Evolutionary conservation across 2,113 vertebrate species (phyloP).

Genomic region (Isurus oxyrinchus): DNA sequence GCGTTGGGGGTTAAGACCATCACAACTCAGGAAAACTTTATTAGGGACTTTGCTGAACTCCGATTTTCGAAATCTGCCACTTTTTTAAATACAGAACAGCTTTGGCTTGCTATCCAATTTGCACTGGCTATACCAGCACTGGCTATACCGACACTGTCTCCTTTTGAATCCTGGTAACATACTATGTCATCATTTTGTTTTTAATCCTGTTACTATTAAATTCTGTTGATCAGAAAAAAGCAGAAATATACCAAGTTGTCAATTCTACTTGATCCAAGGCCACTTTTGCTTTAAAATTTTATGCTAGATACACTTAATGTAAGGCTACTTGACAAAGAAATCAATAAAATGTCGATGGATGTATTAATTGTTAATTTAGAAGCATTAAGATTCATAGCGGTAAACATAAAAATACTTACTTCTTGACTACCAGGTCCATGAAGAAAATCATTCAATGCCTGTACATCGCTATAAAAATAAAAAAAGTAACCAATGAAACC

Average conservation of each 20-base stretch:
- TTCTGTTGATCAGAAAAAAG: not conserved
- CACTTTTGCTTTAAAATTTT: not conserved
- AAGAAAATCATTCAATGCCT: slow-evolving; percentile 92
- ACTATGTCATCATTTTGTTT: not conserved
- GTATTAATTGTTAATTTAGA: not conserved
- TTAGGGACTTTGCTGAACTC: not conserved
- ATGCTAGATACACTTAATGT: not conserved
- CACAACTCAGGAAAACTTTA: not conserved
- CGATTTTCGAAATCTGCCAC: not conserved
- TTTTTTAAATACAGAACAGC: not conserved
- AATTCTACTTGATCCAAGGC: not conserved
- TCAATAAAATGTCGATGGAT: not conserved
- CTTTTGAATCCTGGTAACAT: not conserved
- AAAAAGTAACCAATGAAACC: not conserved
- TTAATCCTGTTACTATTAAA: not conserved
- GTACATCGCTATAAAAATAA: slow-evolving; percentile 73
- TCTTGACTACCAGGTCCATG: slow-evolving; percentile 91
- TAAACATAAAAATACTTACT: slow-evolving; percentile 66
- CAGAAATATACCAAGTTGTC: not conserved
- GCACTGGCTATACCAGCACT: not conserved
- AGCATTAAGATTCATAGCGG: not conserved
- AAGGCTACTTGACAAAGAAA: not conserved
- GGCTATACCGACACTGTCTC: not conserved
- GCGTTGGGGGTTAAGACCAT: not conserved
- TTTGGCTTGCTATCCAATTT: not conserved